Evolutionary conservation across 2,888 invertebrate species (phyloP).

Genomic region (Hirudinaria manillensis): DNA sequence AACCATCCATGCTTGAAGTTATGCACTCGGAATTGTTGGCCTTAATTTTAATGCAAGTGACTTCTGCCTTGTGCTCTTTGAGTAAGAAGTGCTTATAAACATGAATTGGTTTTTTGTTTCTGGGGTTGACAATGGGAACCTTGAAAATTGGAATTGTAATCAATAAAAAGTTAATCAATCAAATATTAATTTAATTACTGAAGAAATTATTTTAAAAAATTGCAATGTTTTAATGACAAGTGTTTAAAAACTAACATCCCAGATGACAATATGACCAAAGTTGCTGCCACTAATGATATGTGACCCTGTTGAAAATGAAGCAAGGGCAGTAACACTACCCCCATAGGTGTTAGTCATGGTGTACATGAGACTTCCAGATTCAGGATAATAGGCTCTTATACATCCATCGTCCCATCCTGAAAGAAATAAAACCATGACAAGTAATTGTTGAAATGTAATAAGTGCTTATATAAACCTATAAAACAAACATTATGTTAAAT

Average conservation of each 20-base stretch:
- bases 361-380: constrained; percentile 73
- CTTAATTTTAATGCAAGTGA: constrained; percentile 74
- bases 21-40: constrained; percentile 73
- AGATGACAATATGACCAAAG: constrained; percentile 69
- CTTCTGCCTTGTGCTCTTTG: constrained; percentile 84
- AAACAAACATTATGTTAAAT: too few relatives aligned
- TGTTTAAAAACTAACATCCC: constrained; percentile 41
- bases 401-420: constrained; percentile 57
- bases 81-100: constrained; percentile 60
- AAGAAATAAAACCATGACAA: constrained; percentile 29
- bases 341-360: constrained; percentile 79
- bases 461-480: too few relatives aligned
- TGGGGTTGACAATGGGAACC: background rate
- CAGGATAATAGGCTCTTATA: constrained; percentile 53
- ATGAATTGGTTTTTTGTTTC: constrained; percentile 11
- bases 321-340: constrained; percentile 78
- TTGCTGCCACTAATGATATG: constrained; percentile 80
- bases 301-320: constrained; percentile 66
- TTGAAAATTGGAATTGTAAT: background rate
- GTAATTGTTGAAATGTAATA: background rate
- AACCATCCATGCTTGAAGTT: constrained; percentile 83
- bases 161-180: background rate
- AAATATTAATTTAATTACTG: background rate
- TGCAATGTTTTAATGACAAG: background rate
- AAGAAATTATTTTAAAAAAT: background rate